These are phyloP conservation scores for Ganaspis brasiliensis DNA, from an alignment of 2,888 invertebrate species.

Conservation along the genomic window DNA sequence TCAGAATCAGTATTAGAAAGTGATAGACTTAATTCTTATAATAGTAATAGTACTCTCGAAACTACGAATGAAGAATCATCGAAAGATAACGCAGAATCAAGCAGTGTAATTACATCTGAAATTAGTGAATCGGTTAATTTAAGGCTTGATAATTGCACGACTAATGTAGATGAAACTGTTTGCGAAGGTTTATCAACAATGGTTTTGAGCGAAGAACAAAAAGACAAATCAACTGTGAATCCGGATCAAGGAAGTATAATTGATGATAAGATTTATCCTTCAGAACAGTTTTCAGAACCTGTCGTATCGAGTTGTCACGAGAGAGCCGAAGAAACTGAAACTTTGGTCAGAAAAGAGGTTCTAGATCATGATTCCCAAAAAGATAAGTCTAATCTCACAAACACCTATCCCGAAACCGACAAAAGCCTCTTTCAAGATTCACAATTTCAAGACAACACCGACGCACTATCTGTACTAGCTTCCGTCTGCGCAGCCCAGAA, in stretches of 20 bases:
- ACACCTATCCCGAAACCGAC: neutral
- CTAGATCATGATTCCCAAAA: neutral
- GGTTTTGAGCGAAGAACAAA: neutral
- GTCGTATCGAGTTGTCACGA: too few species aligned
- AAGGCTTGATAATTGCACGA: neutral
- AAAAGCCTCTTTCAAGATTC: constrained; percentile 30
- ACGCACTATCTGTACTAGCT: constrained; percentile 76
- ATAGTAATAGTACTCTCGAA: constrained; percentile 24
- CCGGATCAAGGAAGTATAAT: neutral
- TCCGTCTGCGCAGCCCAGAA: constrained; percentile 73
- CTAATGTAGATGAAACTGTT: constrained; percentile 6
- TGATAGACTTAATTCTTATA: constrained; percentile 23
- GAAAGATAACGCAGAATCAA: neutral
- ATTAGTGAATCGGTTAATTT: neutral
- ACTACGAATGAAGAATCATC: neutral
- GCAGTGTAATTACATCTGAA: neutral
- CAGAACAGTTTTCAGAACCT: too few species aligned
- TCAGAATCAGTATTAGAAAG: constrained; percentile 20
- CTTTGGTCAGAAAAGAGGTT: too few species aligned
- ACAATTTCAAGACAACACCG: constrained; percentile 71
- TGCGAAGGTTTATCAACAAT: constrained; percentile 10
- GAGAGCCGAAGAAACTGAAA: too few species aligned
- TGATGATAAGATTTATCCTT: too few species aligned
- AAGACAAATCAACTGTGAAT: too few species aligned
- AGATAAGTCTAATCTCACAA: neutral